Evolutionary conservation across 2,113 vertebrate species (phyloP).

Genomic region (Poeciliopsis turrubarensis): DNA sequence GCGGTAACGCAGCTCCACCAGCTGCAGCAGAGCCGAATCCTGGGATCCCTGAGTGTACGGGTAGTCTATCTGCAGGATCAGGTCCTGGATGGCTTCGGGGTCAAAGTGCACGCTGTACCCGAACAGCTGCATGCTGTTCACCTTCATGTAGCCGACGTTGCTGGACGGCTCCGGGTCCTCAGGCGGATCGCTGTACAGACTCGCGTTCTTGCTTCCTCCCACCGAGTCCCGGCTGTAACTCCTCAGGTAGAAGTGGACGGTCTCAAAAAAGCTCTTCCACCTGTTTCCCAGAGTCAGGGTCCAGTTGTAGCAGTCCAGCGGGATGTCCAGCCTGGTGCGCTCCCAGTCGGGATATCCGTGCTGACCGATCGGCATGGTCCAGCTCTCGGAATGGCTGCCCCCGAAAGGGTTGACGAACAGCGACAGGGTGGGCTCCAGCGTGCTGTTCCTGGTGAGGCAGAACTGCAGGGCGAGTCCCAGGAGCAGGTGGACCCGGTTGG

Average conservation of each 20-base stretch:
- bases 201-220: constrained; percentile 76
- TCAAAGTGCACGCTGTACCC: constrained; percentile 98
- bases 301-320: constrained; percentile 97
- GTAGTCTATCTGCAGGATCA: constrained; percentile 97
- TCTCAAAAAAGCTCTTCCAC: constrained; percentile 99
- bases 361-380: constrained; percentile 94
- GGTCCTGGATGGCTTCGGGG: constrained; percentile 93
- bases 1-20: constrained; percentile 93
- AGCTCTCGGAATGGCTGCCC: constrained; percentile 98
- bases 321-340: constrained; percentile 89
- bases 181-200: constrained; percentile 85
- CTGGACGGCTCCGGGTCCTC: constrained; percentile 86
- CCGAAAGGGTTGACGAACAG: constrained; percentile 97
- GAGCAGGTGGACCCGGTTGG: constrained; percentile 91
- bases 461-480: constrained; percentile 92
- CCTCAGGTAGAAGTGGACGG: constrained; percentile 95
- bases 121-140: constrained; percentile 94
- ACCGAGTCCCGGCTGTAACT: constrained; percentile 86
- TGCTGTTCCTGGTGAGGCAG: constrained; percentile 96
- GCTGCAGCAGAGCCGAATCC: constrained; percentile 93
- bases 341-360: constrained; percentile 94
- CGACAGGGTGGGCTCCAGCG: constrained; percentile 91
- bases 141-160: constrained; percentile 94
- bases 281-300: constrained; percentile 94
- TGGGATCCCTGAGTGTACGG: constrained; percentile 97